These are phyloP conservation scores for Acleris sparsana DNA, from an alignment of 2,888 invertebrate genomes.

Conservation along the genomic window DNA sequence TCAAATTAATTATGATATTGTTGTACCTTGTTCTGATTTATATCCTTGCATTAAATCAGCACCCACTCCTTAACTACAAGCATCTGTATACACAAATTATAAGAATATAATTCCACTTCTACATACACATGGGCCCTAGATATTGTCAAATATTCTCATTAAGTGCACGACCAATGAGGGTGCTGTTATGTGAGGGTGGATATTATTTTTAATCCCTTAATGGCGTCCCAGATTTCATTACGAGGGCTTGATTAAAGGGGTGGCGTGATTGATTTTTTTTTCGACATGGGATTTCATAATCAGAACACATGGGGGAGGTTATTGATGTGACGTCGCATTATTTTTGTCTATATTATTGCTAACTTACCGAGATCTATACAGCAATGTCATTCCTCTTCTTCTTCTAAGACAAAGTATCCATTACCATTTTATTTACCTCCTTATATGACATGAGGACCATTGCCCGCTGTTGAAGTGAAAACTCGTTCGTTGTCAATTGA, in stretches of 20 bases:
- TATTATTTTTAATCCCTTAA: slow-evolving; percentile 84
- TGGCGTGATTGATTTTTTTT: slow-evolving; percentile 58
- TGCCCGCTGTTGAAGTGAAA: no score
- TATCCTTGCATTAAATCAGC: no score
- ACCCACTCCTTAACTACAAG: background rate
- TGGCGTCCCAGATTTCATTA: slow-evolving; percentile 82
- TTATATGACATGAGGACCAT: no score
- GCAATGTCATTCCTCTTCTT: no score
- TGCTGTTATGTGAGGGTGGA: slow-evolving; percentile 61
- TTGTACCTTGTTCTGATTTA: no score
- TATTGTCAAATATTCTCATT: slow-evolving; percentile 54
- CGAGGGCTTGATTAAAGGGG: slow-evolving; percentile 78
- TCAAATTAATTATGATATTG: no score
- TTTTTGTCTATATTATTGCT: no score
- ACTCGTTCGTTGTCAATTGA: no score
- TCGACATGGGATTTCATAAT: slow-evolving; percentile 25
- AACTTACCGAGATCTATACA: no score
- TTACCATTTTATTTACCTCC: no score
- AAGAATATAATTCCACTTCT: slow-evolving; percentile 1
- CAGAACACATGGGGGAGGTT: background rate
- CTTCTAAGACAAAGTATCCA: no score
- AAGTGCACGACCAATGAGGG: slow-evolving; percentile 58
- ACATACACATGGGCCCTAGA: slow-evolving; percentile 17
- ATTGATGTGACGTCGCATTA: no score
- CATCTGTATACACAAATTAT: background rate